phyloP scores from a whole-genome alignment of 2,888 invertebrate species.

The Iphiclides podalirius region DNA sequence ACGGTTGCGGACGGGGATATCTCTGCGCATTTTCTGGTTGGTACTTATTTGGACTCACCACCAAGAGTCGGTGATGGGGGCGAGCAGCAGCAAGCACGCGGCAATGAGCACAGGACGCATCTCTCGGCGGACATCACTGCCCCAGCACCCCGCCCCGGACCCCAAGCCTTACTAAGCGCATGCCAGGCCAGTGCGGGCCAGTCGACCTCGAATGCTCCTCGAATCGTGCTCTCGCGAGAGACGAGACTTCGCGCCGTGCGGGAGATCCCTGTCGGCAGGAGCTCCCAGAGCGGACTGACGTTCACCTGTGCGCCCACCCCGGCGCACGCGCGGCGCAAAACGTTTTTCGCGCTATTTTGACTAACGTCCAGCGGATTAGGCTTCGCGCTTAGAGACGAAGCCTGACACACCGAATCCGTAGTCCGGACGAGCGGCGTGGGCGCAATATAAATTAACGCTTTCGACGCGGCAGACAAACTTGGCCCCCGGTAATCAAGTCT shows the following conservation, averaged over 20 bases:
- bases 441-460: slow-evolving; percentile 58
- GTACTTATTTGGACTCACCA: slow-evolving; percentile 90
- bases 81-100: slow-evolving; percentile 91
- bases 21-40: no score
- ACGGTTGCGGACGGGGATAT: no score
- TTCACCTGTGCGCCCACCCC: slow-evolving; percentile 61
- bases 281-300: slow-evolving; percentile 74
- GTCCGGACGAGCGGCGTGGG: slow-evolving; percentile 57
- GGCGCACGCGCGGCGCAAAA: slow-evolving; percentile 69
- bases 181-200: slow-evolving; percentile 5
- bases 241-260: slow-evolving; percentile 67
- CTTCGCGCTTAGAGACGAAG: slow-evolving; percentile 57
- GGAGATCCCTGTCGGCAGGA: slow-evolving; percentile 72
- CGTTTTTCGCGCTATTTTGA: slow-evolving; percentile 80
- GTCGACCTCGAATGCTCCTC: background rate
- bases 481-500: slow-evolving; percentile 52
- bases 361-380: slow-evolving; percentile 76
- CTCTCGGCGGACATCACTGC: slow-evolving; percentile 71
- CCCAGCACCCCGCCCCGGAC: slow-evolving; percentile 47
- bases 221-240: no score
- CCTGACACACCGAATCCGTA: no score
- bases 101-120: slow-evolving; percentile 91
- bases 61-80: slow-evolving; percentile 92
- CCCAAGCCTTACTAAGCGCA: slow-evolving; percentile 22
- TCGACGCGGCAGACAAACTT: slow-evolving; percentile 51